Percentiles rank a stretch among this genome's conserved stretches.
These are phyloP conservation scores for Hydrotaea cyrtoneurina DNA, from an alignment of 2,888 invertebrate genomes.

Conservation along the genomic window DNA sequence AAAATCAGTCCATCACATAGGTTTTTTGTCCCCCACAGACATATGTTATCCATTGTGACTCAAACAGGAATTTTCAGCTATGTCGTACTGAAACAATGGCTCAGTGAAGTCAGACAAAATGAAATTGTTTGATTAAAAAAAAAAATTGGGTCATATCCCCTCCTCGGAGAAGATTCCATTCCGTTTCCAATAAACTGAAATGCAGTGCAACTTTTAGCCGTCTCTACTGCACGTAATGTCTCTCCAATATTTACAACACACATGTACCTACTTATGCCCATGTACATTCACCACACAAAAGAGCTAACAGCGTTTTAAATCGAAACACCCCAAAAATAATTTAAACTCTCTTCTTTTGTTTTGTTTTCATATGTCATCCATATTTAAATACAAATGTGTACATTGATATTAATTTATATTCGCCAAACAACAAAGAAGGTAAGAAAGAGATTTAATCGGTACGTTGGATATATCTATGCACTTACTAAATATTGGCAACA, in stretches of 20 bases:
- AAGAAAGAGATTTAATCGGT: no score
- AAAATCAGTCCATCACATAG: no score
- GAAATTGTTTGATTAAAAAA: no score
- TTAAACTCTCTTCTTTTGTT: background rate
- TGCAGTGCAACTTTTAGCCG: background rate
- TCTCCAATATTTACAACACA: background rate
- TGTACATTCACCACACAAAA: background rate
- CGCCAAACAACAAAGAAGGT: background rate
- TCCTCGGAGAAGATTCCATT: no score
- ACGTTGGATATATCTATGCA: slow-evolving; percentile 1
- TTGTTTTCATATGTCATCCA: background rate
- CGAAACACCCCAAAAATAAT: background rate
- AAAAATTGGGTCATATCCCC: no score
- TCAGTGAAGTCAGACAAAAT: no score
- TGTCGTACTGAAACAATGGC: no score
- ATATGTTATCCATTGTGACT: no score
- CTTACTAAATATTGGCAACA: slow-evolving; percentile 62
- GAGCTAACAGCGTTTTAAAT: background rate
- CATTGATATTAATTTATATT: background rate
- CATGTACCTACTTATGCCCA: background rate
- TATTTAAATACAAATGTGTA: background rate
- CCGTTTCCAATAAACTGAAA: no score
- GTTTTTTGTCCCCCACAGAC: no score
- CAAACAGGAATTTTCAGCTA: no score
- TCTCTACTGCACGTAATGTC: background rate